These are phyloP conservation scores for Aphis craccivora DNA, from an alignment of 1,140 invertebrate species.

Conservation along the genomic window DNA sequence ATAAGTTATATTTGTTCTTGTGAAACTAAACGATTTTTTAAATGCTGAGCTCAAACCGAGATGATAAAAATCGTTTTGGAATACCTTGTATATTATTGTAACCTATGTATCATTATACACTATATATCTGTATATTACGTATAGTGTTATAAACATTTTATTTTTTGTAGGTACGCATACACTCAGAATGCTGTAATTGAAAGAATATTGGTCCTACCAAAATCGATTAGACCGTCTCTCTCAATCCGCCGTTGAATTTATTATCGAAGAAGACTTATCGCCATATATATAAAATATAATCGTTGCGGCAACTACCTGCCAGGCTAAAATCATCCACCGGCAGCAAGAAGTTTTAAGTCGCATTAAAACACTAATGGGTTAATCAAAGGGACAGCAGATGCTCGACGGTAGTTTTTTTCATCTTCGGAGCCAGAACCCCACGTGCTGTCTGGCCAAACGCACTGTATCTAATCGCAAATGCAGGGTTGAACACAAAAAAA, in stretches of 20 bases:
- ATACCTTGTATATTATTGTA: neutral
- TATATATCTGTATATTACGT: neutral
- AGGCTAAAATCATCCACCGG: neutral
- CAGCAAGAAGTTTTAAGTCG: constrained; percentile 29
- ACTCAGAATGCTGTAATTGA: neutral
- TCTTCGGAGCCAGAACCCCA: neutral
- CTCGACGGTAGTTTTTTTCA: constrained; percentile 8
- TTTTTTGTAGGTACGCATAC: neutral
- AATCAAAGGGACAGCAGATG: constrained; percentile 54
- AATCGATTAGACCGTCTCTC: neutral
- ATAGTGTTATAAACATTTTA: neutral
- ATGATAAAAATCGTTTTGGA: neutral
- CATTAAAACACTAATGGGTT: constrained; percentile 53
- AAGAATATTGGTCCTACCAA: neutral
- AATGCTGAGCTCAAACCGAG: neutral
- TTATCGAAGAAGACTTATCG: neutral
- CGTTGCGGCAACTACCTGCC: neutral
- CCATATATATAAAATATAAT: neutral
- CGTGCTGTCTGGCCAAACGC: constrained; percentile 1
- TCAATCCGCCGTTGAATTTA: neutral
- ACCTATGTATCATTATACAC: neutral
- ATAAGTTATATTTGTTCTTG: neutral
- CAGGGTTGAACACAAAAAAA: neutral
- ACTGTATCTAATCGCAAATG: constrained; percentile 25
- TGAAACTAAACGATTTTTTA: neutral